Conservation (phyloP, 2,888 invertebrate species). For the Phanerotoma sp. region DNA sequence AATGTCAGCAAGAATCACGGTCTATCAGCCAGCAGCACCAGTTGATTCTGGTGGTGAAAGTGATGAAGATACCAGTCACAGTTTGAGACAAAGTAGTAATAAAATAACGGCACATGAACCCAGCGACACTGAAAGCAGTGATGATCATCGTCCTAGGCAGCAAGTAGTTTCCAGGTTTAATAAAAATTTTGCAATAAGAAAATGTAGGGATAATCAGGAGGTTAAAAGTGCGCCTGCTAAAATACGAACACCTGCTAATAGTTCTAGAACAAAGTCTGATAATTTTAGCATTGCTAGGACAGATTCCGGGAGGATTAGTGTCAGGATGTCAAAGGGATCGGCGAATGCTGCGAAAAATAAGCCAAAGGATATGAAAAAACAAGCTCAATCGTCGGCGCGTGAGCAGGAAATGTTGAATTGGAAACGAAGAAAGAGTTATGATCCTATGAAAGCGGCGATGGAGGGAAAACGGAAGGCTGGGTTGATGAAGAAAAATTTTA, state of each 20-base stretch:
- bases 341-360: constrained; percentile 39
- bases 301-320: constrained; percentile 47
- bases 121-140: constrained; percentile 49
- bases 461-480: constrained; percentile 70
- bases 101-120: constrained; percentile 34
- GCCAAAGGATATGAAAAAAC: constrained; percentile 43
- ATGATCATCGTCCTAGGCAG: constrained; percentile 39
- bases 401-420: constrained; percentile 92
- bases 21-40: constrained; percentile 40
- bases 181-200: constrained; percentile 53
- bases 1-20: constrained; percentile 55
- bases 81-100: constrained; percentile 42
- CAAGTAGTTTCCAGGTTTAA: constrained; percentile 42
- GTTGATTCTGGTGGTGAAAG: constrained; percentile 57
- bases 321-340: constrained; percentile 37
- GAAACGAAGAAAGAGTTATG: constrained; percentile 93
- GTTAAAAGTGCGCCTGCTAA: constrained; percentile 37
- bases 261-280: constrained; percentile 35
- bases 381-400: constrained; percentile 64
- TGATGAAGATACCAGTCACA: constrained; percentile 51
- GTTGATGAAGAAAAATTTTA: constrained; percentile 42
- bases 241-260: background rate
- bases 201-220: constrained; percentile 63
- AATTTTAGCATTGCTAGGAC: constrained; percentile 42
- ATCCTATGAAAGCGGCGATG: constrained; percentile 91